Evolutionary conservation across 1,140 invertebrate genomes (phyloP).

Genomic region (Bicyclus anynana): DNA sequence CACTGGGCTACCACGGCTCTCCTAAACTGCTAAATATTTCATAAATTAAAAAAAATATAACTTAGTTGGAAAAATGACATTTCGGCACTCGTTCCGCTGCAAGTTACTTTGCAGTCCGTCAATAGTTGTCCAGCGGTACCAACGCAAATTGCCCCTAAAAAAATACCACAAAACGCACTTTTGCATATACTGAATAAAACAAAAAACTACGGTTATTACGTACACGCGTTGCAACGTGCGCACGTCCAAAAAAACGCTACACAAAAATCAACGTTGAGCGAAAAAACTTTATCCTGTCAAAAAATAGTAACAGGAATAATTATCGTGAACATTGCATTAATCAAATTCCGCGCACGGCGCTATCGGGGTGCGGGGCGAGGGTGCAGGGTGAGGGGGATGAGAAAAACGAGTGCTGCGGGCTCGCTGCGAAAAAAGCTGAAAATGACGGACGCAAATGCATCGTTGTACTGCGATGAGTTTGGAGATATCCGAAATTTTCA

Average conservation of each 20-base stretch:
- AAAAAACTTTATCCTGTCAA: conserved; percentile 69
- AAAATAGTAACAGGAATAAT: conserved; percentile 76
- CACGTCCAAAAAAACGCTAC: conserved; percentile 11
- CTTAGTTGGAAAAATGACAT: too few relatives aligned
- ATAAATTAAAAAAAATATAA: too few relatives aligned
- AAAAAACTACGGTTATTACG: conserved; percentile 12
- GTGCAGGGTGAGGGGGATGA: conserved; percentile 29
- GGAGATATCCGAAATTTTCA: conserved; percentile 11
- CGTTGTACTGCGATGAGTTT: conserved; percentile 24
- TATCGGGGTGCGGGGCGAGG: conserved; percentile 36
- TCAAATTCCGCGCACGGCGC: conserved; percentile 70
- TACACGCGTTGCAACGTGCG: conserved; percentile 1
- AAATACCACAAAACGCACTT: background rate
- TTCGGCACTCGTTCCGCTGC: too few relatives aligned
- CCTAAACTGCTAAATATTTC: too few relatives aligned
- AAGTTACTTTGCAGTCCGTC: too few relatives aligned
- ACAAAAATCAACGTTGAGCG: conserved; percentile 21
- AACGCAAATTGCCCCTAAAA: background rate
- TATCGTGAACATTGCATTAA: conserved; percentile 76
- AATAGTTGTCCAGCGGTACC: background rate
- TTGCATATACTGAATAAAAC: background rate
- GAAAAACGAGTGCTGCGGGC: conserved; percentile 65
- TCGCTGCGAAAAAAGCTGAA: conserved; percentile 66
- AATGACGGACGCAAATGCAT: conserved; percentile 31
- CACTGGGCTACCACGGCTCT: too few relatives aligned